These are phyloP conservation scores for Thecocarcelia acutangulata DNA, from an alignment of 2,888 invertebrate species.

Conservation along the genomic window DNA sequence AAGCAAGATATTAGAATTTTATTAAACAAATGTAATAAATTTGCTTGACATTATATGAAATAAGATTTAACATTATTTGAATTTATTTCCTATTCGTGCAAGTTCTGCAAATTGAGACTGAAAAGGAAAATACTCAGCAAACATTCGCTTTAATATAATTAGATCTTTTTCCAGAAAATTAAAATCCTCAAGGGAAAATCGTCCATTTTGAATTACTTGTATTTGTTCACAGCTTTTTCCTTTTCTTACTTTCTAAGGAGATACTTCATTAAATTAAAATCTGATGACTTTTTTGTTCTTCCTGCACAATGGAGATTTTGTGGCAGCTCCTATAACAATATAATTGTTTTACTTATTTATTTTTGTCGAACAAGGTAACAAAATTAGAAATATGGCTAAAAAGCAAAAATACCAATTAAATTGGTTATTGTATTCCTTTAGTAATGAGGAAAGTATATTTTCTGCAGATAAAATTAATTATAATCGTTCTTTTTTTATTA, in stretches of 20 bases:
- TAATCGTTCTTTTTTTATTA: background rate
- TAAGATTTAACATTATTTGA: too few relatives aligned
- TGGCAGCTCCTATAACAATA: constrained; percentile 8
- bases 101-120: background rate
- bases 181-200: too few relatives aligned
- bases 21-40: too few relatives aligned
- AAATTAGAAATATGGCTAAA: constrained; percentile 13
- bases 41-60: too few relatives aligned
- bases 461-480: too few relatives aligned
- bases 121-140: background rate
- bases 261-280: too few relatives aligned
- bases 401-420: constrained; percentile 19
- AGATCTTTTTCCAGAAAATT: too few relatives aligned
- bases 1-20: background rate
- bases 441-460: background rate
- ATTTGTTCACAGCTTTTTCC: background rate
- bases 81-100: background rate
- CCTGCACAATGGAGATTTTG: background rate
- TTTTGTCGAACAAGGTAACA: background rate
- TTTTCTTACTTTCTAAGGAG: background rate
- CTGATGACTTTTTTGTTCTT: background rate
- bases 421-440: constrained; percentile 1
- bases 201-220: too few relatives aligned
- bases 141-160: background rate
- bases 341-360: constrained; percentile 35